Percentiles rank a stretch among this genome's conserved stretches.
These are phyloP conservation scores for Maconellicoccus hirsutus DNA, from an alignment of 1,140 invertebrate species.

Conservation along the genomic window DNA sequence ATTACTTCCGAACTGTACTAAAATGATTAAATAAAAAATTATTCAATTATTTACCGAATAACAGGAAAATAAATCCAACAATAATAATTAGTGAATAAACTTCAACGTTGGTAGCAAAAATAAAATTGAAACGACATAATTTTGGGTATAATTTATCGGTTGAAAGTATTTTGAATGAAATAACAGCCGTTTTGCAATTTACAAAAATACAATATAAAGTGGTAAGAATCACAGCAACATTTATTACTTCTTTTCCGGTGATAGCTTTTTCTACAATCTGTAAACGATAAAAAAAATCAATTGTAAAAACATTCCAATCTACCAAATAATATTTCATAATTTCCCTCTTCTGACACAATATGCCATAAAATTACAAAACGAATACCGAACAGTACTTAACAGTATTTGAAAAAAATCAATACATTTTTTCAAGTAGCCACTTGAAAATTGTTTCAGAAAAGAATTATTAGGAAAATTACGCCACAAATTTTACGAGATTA, in stretches of 20 bases:
- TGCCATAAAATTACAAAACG: neutral
- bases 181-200: conserved; percentile 90
- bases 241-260: conserved; percentile 80
- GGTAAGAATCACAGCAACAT: conserved; percentile 91
- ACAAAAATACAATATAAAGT: conserved; percentile 91
- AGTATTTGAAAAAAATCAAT: neutral
- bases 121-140: conserved; percentile 81
- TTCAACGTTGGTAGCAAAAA: conserved; percentile 80
- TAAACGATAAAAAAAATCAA: conserved; percentile 22
- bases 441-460: neutral
- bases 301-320: too few relatives aligned
- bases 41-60: conserved; percentile 54
- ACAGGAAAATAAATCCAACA: conserved; percentile 75
- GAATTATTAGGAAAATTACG: too few relatives aligned
- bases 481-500: neutral
- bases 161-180: conserved; percentile 88
- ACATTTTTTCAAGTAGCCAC: neutral
- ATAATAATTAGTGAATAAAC: conserved; percentile 85
- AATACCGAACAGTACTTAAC: too few relatives aligned
- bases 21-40: neutral
- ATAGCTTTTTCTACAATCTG: conserved; percentile 85
- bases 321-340: too few relatives aligned
- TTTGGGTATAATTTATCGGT: conserved; percentile 92
- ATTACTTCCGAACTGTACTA: neutral
- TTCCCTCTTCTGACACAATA: neutral